Percentiles rank a stretch among this genome's conserved stretches.
Conservation (phyloP, 2,888 invertebrate species). For the Watsonalla binaria region DNA sequence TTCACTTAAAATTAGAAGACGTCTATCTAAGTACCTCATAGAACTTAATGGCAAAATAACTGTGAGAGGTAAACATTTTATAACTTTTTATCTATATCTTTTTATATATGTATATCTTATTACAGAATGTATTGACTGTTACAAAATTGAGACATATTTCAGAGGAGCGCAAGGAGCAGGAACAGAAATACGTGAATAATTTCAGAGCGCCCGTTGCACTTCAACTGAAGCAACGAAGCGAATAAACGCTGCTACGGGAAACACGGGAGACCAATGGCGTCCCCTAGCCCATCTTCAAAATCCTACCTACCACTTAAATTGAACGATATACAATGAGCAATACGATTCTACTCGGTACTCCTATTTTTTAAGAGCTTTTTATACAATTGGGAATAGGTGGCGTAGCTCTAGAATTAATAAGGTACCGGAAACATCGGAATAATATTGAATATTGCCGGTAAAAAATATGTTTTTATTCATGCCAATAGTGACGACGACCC, state of each 20-base stretch:
- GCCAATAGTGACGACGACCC: background rate
- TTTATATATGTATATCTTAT: background rate
- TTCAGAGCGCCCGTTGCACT: slow-evolving; percentile 54
- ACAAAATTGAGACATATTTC: slow-evolving; percentile 26
- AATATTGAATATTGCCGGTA: slow-evolving; percentile 21
- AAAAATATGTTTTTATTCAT: background rate
- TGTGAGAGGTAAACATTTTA: no score
- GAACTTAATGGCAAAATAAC: background rate
- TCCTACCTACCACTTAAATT: slow-evolving; percentile 29
- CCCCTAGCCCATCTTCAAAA: slow-evolving; percentile 24
- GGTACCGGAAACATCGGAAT: slow-evolving; percentile 30
- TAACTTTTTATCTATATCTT: no score
- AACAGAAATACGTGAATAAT: slow-evolving; percentile 58
- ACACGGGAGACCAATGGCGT: slow-evolving; percentile 34
- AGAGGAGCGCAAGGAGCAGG: slow-evolving; percentile 25
- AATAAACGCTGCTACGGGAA: slow-evolving; percentile 48
- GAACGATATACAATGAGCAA: background rate
- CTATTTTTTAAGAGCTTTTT: slow-evolving; percentile 35
- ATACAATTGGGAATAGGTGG: slow-evolving; percentile 21
- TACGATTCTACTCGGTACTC: background rate
- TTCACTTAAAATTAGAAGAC: no score
- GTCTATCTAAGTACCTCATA: no score
- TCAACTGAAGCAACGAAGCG: slow-evolving; percentile 49
- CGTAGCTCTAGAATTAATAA: slow-evolving; percentile 33
- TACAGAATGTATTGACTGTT: slow-evolving; percentile 14